A percentile compares a stretch with the other conserved stretches of the same genome.
Conservation (phyloP, 2,888 invertebrate genomes). For the Polydrusus cervinus region DNA sequence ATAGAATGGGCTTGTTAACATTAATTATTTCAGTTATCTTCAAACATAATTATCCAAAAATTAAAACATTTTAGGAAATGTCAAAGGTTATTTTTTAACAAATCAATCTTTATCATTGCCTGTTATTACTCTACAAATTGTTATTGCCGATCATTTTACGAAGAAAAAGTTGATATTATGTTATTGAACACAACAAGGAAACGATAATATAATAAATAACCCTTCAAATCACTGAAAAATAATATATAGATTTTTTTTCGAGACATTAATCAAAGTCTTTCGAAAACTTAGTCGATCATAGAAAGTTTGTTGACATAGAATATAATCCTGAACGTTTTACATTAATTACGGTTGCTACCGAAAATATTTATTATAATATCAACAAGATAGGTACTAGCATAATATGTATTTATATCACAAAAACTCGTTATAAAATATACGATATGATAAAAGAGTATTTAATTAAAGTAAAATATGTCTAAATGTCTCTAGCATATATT, state of each 20-base stretch:
- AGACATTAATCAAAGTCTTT: not conserved
- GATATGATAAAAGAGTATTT: too few species aligned
- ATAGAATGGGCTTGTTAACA: too few species aligned
- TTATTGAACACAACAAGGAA: constrained; percentile 11
- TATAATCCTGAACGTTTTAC: not conserved
- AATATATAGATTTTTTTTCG: constrained; percentile 13
- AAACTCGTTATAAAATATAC: too few species aligned
- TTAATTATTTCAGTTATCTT: too few species aligned
- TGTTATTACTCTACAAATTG: not conserved
- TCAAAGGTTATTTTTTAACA: not conserved
- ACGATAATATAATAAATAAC: constrained; percentile 4
- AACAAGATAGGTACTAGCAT: not conserved
- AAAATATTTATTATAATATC: not conserved
- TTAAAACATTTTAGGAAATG: too few species aligned
- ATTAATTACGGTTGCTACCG: not conserved
- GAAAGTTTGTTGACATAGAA: constrained; percentile 10
- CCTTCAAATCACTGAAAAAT: not conserved
- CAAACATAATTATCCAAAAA: too few species aligned
- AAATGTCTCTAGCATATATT: too few species aligned
- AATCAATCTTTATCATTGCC: not conserved
- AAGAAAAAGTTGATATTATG: not conserved
- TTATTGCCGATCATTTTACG: constrained; percentile 3
- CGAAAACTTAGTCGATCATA: not conserved
- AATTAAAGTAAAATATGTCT: too few species aligned
- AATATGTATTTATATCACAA: not conserved